phyloP scores from a whole-genome alignment of 2,113 vertebrate species.

The Brachyistius frenatus region DNA sequence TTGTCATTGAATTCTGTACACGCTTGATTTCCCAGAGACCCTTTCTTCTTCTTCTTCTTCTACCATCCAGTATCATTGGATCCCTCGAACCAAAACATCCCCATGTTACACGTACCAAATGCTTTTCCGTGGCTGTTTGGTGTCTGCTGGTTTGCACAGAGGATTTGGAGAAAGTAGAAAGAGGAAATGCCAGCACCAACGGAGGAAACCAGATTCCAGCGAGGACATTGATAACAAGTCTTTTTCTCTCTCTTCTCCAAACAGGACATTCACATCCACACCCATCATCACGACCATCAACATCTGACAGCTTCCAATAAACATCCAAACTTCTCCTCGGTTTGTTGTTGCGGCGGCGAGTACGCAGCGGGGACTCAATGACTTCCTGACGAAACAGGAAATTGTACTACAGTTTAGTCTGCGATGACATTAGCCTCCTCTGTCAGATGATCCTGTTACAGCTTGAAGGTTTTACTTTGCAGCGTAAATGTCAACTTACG shows the following conservation, averaged over 20 bases:
- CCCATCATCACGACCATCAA: constrained; percentile 47
- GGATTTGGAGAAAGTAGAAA: constrained; percentile 5
- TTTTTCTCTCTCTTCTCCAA: constrained; percentile 40
- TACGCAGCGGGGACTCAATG: background rate
- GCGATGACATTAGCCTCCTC: too few relatives aligned
- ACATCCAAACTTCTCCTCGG: background rate
- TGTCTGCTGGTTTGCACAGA: background rate
- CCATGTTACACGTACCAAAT: too few relatives aligned
- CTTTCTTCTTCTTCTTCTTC: too few relatives aligned
- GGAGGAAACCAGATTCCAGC: constrained; percentile 59
- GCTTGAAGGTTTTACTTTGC: too few relatives aligned
- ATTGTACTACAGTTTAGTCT: too few relatives aligned
- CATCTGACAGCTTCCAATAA: constrained; percentile 25
- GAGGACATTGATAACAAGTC: constrained; percentile 43
- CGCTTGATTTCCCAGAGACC: too few relatives aligned
- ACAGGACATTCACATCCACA: constrained; percentile 64
- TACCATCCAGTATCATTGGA: too few relatives aligned
- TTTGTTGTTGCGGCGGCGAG: too few relatives aligned
- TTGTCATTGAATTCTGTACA: too few relatives aligned
- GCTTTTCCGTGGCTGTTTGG: background rate
- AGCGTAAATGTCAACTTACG: too few relatives aligned
- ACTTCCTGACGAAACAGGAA: constrained; percentile 15
- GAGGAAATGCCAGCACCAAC: constrained; percentile 66
- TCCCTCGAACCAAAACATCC: too few relatives aligned
- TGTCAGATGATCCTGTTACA: too few relatives aligned